Conservation (phyloP, 2,113 vertebrate species). For the Halichoeres trimaculatus region DNA sequence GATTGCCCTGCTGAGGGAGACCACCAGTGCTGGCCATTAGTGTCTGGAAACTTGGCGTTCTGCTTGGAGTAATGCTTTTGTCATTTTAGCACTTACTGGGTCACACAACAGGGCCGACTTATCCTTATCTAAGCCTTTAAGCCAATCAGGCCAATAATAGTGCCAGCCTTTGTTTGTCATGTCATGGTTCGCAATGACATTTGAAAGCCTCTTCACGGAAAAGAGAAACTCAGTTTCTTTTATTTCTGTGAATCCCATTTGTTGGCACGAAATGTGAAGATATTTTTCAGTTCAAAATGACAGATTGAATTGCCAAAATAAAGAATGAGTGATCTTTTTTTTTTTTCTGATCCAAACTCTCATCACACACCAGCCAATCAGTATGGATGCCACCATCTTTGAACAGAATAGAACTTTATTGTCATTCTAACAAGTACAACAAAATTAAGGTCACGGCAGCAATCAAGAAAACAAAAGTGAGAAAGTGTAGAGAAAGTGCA, state of each 20-base stretch:
- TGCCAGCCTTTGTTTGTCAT: neutral
- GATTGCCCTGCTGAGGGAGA: neutral
- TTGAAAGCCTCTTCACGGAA: neutral
- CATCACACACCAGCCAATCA: too few relatives aligned
- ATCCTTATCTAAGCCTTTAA: neutral
- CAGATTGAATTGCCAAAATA: too few relatives aligned
- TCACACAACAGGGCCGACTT: neutral
- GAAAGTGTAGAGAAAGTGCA: too few relatives aligned
- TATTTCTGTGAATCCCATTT: too few relatives aligned
- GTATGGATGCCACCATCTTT: too few relatives aligned
- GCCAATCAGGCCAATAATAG: neutral
- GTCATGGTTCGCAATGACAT: neutral
- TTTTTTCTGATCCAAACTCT: too few relatives aligned
- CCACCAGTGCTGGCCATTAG: neutral
- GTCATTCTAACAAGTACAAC: too few relatives aligned
- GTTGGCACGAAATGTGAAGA: neutral
- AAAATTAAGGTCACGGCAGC: too few relatives aligned
- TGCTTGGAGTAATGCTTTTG: neutral
- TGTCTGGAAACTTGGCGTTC: neutral
- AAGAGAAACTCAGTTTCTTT: neutral
- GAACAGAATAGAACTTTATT: too few relatives aligned
- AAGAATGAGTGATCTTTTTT: too few relatives aligned
- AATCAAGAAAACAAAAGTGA: too few relatives aligned
- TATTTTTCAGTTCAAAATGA: neutral
- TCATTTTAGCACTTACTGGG: conserved; percentile 8